Evolutionary conservation across 2,113 vertebrate genomes (phyloP).

Genomic region (Psophia crepitans): DNA sequence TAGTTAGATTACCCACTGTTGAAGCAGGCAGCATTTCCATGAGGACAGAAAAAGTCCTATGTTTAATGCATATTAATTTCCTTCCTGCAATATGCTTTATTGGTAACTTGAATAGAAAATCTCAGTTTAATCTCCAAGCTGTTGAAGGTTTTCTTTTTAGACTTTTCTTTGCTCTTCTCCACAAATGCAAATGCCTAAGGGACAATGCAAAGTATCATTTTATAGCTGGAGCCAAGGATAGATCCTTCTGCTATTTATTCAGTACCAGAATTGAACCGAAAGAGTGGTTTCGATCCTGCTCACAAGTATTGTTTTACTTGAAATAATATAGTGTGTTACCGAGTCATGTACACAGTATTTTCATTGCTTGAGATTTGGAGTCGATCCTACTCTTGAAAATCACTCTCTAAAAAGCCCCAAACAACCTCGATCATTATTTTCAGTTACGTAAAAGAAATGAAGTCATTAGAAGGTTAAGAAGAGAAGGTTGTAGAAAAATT

Average conservation of each 20-base stretch:
- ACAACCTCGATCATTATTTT: background rate
- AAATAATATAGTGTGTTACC: background rate
- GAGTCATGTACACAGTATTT: background rate
- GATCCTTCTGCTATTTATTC: background rate
- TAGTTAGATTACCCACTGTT: background rate
- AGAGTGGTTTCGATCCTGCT: background rate
- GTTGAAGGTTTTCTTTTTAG: background rate
- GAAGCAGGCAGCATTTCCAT: background rate
- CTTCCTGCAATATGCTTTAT: background rate
- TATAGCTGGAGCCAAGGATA: background rate
- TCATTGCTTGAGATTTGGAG: background rate
- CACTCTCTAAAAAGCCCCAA: background rate
- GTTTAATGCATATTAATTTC: background rate
- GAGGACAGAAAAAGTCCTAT: background rate
- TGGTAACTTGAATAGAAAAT: background rate
- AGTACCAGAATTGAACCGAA: background rate
- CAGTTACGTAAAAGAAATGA: background rate
- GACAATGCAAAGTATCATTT: background rate
- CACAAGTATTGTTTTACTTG: background rate
- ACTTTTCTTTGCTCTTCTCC: background rate
- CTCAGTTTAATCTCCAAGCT: background rate
- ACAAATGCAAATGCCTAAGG: background rate
- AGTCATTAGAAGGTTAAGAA: background rate
- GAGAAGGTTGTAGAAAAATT: background rate
- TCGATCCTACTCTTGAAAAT: background rate